Evolutionary conservation across 2,797 vertebrate genomes (phyloP).

Genomic region (Phoxinus dragarum): DNA sequence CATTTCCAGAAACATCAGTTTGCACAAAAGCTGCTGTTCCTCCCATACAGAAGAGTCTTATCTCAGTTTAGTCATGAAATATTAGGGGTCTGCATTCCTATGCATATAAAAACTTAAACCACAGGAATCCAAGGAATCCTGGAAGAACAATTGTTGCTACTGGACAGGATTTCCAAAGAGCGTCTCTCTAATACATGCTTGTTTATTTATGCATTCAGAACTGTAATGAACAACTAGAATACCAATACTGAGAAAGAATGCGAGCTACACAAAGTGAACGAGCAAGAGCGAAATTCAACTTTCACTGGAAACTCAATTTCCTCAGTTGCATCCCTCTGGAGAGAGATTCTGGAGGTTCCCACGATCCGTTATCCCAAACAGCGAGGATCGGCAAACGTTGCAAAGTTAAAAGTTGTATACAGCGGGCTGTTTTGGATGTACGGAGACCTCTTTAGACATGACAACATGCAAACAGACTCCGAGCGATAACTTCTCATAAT

Average conservation of each 20-base stretch:
- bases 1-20: neutral
- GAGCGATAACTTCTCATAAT: neutral
- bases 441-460: neutral
- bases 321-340: slow-evolving; percentile 19
- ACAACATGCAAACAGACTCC: neutral
- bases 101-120: slow-evolving; percentile 70
- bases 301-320: slow-evolving; percentile 23
- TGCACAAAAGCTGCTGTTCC: slow-evolving; percentile 15
- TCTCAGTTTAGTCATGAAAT: slow-evolving; percentile 53
- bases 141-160: slow-evolving; percentile 72
- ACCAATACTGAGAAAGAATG: slow-evolving; percentile 1
- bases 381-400: neutral
- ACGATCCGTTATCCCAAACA: slow-evolving; percentile 8
- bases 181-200: slow-evolving; percentile 60
- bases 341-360: slow-evolving; percentile 9
- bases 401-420: neutral
- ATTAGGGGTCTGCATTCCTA: slow-evolving; percentile 67
- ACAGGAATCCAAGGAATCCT: slow-evolving; percentile 76
- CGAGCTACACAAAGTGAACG: slow-evolving; percentile 14
- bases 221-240: neutral
- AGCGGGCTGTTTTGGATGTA: neutral
- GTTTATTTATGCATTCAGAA: slow-evolving; percentile 20
- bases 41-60: slow-evolving; percentile 29
- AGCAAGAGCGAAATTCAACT: slow-evolving; percentile 14
- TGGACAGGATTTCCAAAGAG: slow-evolving; percentile 63